Conservation (phyloP, 2,888 invertebrate species). For the Mactromeris polynyma region DNA sequence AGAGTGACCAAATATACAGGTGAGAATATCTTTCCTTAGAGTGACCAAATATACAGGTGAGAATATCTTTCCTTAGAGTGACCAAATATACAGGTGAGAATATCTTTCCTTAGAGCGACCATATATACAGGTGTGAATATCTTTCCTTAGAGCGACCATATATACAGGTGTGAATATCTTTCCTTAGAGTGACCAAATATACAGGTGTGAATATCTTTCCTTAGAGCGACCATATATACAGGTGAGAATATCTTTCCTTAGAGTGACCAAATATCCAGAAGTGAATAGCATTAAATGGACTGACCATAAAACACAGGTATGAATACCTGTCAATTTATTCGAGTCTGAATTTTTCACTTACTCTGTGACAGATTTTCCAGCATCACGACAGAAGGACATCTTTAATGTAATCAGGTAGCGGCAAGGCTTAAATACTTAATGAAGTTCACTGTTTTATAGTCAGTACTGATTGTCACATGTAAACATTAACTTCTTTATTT, state of each 20-base stretch:
- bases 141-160: not conserved
- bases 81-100: not conserved
- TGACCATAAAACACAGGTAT: not conserved
- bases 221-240: not conserved
- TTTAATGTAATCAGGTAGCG: not conserved
- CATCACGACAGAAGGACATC: slow-evolving; percentile 32
- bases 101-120: not conserved
- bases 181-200: not conserved
- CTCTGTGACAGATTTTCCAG: slow-evolving; percentile 21
- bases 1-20: not conserved
- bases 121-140: not conserved
- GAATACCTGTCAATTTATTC: not conserved
- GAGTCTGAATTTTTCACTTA: not conserved
- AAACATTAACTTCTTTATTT: slow-evolving; percentile 33
- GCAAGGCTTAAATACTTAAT: slow-evolving; percentile 28
- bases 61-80: no score
- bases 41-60: no score
- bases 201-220: not conserved
- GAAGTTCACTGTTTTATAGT: slow-evolving; percentile 24
- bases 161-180: not conserved
- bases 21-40: no score
- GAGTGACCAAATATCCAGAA: no score
- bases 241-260: no score
- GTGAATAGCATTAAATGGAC: no score
- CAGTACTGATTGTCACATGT: slow-evolving; percentile 8